Conservation (phyloP, 2,113 vertebrate species). For the Ailurus styani region DNA sequence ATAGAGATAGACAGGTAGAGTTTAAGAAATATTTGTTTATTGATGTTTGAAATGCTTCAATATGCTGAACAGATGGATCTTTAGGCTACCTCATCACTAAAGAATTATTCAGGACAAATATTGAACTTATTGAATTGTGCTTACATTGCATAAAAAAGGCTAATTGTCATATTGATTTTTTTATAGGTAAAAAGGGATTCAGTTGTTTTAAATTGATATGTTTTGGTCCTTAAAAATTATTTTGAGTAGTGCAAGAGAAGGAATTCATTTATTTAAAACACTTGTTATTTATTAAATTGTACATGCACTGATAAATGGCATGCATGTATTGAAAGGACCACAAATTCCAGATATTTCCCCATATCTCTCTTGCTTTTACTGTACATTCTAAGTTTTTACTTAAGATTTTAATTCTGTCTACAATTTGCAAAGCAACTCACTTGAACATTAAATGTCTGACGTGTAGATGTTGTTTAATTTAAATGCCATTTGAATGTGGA, state of each 20-base stretch:
- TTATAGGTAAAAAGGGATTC: background rate
- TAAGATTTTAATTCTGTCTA: background rate
- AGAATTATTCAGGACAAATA: background rate
- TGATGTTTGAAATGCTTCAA: background rate
- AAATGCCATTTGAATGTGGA: background rate
- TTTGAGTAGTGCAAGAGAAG: background rate
- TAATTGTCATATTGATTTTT: conserved; percentile 12
- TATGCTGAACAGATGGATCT: background rate
- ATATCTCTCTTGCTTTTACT: background rate
- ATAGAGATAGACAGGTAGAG: background rate
- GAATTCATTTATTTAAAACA: background rate
- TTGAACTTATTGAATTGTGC: background rate
- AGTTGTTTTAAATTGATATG: background rate
- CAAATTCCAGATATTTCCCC: background rate
- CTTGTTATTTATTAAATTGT: background rate
- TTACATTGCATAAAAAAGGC: background rate
- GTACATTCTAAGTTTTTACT: background rate
- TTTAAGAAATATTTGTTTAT: conserved; percentile 14
- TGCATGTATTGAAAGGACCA: background rate
- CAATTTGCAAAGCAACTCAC: background rate
- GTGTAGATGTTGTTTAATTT: background rate
- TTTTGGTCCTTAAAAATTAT: background rate
- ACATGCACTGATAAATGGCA: background rate
- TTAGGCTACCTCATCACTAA: background rate
- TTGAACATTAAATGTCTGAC: background rate